Conservation (phyloP, 2,113 vertebrate genomes). For the Steatornis caripensis region DNA sequence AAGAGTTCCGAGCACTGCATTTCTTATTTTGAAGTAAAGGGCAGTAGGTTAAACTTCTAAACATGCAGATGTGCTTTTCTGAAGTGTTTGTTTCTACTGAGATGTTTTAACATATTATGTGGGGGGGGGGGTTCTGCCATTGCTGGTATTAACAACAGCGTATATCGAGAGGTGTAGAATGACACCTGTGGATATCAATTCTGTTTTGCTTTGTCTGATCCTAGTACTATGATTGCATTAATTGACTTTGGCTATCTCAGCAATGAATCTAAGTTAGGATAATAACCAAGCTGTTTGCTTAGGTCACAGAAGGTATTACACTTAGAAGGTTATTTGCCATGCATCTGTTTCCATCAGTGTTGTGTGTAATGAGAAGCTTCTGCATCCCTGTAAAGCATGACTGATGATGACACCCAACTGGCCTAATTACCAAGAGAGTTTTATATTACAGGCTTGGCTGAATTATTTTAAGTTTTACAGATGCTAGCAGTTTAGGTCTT, state of each 20-base stretch:
- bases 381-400: not conserved
- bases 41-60: not conserved
- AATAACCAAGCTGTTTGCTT: not conserved
- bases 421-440: not conserved
- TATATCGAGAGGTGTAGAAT: not conserved
- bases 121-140: no score
- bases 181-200: not conserved
- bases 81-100: not conserved
- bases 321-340: not conserved
- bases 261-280: not conserved
- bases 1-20: not conserved
- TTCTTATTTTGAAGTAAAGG: not conserved
- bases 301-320: not conserved
- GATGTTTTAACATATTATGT: not conserved
- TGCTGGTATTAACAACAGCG: not conserved
- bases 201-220: not conserved
- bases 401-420: not conserved
- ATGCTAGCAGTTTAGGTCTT: not conserved
- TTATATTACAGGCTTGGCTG: not conserved
- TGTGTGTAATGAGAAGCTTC: not conserved
- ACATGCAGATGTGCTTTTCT: not conserved
- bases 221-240: not conserved
- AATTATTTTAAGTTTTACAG: conserved; percentile 3
- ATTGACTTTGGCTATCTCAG: not conserved
- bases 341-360: not conserved